Evolutionary conservation across 2,113 vertebrate genomes (phyloP).

Genomic region (Atrichornis clamosus): DNA sequence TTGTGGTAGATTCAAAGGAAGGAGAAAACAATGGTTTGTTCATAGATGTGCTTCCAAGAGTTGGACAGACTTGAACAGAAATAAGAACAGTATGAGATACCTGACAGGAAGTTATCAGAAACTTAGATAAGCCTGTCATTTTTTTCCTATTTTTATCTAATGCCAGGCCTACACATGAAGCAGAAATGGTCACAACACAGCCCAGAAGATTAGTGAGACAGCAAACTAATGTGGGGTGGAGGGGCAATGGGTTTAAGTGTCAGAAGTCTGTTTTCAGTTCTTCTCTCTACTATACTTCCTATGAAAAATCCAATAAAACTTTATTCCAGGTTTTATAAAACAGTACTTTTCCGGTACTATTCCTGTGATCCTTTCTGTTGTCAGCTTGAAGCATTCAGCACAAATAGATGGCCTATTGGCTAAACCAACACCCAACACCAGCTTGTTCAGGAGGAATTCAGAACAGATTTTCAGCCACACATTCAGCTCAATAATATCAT

Average conservation of each 20-base stretch:
- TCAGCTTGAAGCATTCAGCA: neutral
- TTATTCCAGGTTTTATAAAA: neutral
- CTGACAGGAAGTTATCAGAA: neutral
- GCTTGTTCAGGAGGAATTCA: neutral
- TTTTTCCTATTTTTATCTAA: neutral
- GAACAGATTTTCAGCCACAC: neutral
- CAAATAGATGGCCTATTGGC: neutral
- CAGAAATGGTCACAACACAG: neutral
- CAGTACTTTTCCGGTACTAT: neutral
- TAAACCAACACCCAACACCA: neutral
- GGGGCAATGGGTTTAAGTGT: accelerated
- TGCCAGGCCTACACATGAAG: neutral
- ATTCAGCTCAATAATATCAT: neutral
- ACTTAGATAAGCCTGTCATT: neutral
- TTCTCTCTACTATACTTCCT: neutral
- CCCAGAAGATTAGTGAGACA: neutral
- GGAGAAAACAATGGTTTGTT: neutral
- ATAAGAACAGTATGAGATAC: neutral
- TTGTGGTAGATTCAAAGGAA: neutral
- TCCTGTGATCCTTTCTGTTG: neutral
- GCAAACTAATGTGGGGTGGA: neutral
- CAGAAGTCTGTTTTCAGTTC: neutral
- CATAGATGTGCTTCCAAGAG: neutral
- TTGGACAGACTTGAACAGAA: neutral
- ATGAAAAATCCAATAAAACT: neutral